phyloP scores from a whole-genome alignment of 2,113 vertebrate species.

The Cyprichromis sp. region DNA sequence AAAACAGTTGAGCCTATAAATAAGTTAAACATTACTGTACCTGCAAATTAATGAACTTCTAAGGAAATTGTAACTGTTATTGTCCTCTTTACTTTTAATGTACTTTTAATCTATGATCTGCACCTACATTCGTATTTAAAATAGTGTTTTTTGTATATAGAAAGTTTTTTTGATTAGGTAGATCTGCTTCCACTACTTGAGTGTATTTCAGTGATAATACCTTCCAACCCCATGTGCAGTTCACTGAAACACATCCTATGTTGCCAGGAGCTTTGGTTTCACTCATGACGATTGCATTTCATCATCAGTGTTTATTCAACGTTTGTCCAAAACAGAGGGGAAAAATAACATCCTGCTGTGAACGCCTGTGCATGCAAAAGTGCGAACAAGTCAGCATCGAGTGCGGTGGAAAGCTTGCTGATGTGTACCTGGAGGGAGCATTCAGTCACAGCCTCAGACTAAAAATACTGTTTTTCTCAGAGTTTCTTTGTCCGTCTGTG shows the following conservation, averaged over 20 bases:
- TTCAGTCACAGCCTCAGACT: neutral
- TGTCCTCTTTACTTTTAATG: neutral
- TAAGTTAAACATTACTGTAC: neutral
- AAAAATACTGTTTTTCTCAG: conserved; percentile 32
- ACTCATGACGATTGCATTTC: neutral
- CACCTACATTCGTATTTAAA: neutral
- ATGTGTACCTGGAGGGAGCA: neutral
- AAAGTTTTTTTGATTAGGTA: neutral
- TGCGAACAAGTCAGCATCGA: neutral
- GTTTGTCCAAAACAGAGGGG: neutral
- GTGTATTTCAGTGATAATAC: neutral
- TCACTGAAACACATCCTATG: neutral
- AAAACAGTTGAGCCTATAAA: neutral
- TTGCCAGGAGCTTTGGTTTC: neutral
- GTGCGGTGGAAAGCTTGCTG: neutral
- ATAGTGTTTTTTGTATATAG: neutral
- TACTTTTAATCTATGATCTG: neutral
- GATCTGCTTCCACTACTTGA: neutral
- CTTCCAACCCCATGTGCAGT: neutral
- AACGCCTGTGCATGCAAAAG: neutral
- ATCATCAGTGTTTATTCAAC: neutral
- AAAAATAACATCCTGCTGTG: neutral
- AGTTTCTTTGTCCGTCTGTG: conserved; percentile 30
- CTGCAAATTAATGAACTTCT: neutral
- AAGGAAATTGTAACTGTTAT: neutral